phyloP scores from a whole-genome alignment of 37 sponge, comb jelly and placozoan species.

The Theonella swinhoei region DNA sequence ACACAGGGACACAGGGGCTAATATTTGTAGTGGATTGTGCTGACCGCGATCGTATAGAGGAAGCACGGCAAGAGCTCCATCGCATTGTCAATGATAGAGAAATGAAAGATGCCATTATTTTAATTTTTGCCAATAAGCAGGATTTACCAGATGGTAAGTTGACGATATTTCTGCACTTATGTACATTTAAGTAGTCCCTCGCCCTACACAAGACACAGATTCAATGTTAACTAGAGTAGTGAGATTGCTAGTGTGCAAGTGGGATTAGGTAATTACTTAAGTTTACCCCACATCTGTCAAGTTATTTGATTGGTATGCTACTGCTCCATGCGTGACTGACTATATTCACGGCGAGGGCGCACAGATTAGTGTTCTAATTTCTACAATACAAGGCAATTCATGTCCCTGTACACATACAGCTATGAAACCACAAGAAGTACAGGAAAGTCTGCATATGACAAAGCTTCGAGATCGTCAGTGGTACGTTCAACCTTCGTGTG shows the following conservation, averaged over 20 bases:
- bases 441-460: constrained; percentile 87
- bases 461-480: constrained; percentile 92
- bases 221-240: too few relatives aligned
- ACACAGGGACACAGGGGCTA: constrained; percentile 97
- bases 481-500: constrained; percentile 99
- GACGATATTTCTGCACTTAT: too few relatives aligned
- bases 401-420: constrained; percentile 64
- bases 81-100: constrained; percentile 96
- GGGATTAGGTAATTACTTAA: too few relatives aligned
- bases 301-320: too few relatives aligned
- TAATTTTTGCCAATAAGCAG: constrained; percentile 98
- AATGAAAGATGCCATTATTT: constrained; percentile 93
- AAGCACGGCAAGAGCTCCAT: constrained; percentile 94
- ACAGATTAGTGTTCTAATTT: too few relatives aligned
- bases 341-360: too few relatives aligned
- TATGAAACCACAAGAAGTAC: constrained; percentile 94
- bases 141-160: constrained; percentile 90
- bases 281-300: too few relatives aligned
- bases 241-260: too few relatives aligned
- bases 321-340: too few relatives aligned
- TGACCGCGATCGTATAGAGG: constrained; percentile 94
- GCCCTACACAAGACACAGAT: too few relatives aligned
- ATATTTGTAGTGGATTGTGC: constrained; percentile 98
- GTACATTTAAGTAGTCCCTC: too few relatives aligned
- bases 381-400: too few relatives aligned